Evolutionary conservation across 2,888 invertebrate species (phyloP), one percentile per base, ranked within the genome.

Genomic region (Xylophagus ater): DNA sequence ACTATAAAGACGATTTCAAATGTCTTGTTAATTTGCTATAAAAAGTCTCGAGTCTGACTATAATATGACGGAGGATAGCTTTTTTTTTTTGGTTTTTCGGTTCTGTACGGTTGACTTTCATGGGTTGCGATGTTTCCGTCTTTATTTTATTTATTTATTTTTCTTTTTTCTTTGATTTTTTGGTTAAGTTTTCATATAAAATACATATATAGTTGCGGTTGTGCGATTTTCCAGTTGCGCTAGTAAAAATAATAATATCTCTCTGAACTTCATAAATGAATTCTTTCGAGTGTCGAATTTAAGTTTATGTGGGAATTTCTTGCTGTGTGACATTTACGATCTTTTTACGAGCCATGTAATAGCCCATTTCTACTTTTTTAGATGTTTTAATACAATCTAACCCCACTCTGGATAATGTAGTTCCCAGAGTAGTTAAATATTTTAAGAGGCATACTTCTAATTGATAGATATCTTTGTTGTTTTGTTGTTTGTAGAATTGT

Each of bases 1-100:
- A 43, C 44, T 45, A 45, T 45, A 47, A 47, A 45, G 45, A 45
- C 45, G 45, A 47, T 43, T 47, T 47, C 43, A 44, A 47, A 47
- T 45, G 43, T 43, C 47, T 47, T 45, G 47, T 47, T 47, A 47
- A 47, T 47, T 47, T 43, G 45, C 45, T 40, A 45, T 47, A 47
- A 47, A 44, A 45, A 45, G 40, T 40, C 28, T 34, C 15, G 42
- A 28, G n/a, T 29, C 20, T 28, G 20, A 18, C 29, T 14, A 33
- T 26, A 17, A 21, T 28, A 35, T 26, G 35, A 13, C 19, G 12
- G 12, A 9, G 26, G 25, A 34, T 35, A 10, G 28, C 12, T 18
- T 17, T 34, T 10, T 12, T 31, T 32, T 38, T 31, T 31, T 31
- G 24, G 23, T 24, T 38, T 38, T 31, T 38, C 26, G n/a, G n/a